Conservation (phyloP, 1,140 invertebrate species). For the Antheraea pernyi region DNA sequence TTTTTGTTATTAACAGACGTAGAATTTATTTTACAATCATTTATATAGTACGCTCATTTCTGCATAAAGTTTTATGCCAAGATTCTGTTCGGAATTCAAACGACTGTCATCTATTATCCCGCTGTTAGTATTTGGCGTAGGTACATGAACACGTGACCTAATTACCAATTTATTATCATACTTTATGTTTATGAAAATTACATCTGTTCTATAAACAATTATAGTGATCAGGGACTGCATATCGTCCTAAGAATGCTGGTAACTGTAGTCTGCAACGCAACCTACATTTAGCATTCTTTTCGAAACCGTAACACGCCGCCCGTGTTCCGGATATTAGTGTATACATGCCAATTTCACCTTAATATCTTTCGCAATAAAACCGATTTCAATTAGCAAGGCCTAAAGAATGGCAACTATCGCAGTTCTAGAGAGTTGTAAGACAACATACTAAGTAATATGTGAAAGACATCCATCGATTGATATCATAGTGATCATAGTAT, state of each 20-base stretch:
- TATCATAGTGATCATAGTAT: not conserved
- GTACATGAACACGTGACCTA: slow-evolving; percentile 18
- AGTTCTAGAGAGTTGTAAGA: slow-evolving; percentile 69
- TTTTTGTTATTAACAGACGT: slow-evolving; percentile 31
- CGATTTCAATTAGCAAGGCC: slow-evolving; percentile 38
- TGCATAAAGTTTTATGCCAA: slow-evolving; percentile 13
- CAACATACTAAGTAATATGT: slow-evolving; percentile 41
- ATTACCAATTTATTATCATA: slow-evolving; percentile 8
- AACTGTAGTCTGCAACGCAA: slow-evolving; percentile 72
- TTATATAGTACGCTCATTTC: slow-evolving; percentile 25
- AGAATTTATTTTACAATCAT: slow-evolving; percentile 30
- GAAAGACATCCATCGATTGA: slow-evolving; percentile 39
- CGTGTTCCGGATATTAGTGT: slow-evolving; percentile 65
- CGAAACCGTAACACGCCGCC: slow-evolving; percentile 75
- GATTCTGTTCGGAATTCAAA: slow-evolving; percentile 8
- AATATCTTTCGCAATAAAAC: slow-evolving; percentile 54
- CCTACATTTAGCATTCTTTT: slow-evolving; percentile 77
- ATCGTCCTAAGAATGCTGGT: slow-evolving; percentile 56
- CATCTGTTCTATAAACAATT: slow-evolving; percentile 48
- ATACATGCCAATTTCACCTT: slow-evolving; percentile 58
- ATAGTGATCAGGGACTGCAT: slow-evolving; percentile 60
- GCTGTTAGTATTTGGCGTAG: slow-evolving; percentile 12
- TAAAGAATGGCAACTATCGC: slow-evolving; percentile 50
- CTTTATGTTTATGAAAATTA: slow-evolving; percentile 33
- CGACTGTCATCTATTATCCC: slow-evolving; percentile 13